Evolutionary conservation across 2,113 vertebrate genomes (phyloP).

Genomic region (Alligator mississippiensis): DNA sequence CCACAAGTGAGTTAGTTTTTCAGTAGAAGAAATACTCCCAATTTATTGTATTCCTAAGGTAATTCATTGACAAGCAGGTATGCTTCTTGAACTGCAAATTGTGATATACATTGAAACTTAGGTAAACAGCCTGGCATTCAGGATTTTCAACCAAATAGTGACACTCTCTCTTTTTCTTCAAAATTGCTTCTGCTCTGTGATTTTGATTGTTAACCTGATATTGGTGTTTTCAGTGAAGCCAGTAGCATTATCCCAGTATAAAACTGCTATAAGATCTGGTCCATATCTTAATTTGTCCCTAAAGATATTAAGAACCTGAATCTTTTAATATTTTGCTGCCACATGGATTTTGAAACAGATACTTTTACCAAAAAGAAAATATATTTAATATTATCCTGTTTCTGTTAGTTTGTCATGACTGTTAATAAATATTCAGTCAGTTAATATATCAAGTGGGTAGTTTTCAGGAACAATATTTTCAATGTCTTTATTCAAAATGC

Average conservation of each 20-base stretch:
- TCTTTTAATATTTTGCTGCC: background rate
- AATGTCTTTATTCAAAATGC: background rate
- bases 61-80: background rate
- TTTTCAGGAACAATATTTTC: background rate
- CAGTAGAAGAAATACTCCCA: background rate
- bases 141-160: background rate
- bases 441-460: background rate
- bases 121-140: background rate
- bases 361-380: background rate
- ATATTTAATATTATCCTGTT: background rate
- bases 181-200: background rate
- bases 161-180: background rate
- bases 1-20: background rate
- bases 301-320: background rate
- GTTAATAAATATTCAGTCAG: background rate
- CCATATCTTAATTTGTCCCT: background rate
- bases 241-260: background rate
- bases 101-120: background rate
- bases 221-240: background rate
- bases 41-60: background rate
- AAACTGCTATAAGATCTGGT: background rate
- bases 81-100: background rate
- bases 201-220: background rate
- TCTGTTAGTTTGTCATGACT: background rate
- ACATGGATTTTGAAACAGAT: background rate